These are phyloP conservation scores for Clarias laeviceps DNA, from an alignment of 2,797 vertebrate species.

Conservation along the genomic window DNA sequence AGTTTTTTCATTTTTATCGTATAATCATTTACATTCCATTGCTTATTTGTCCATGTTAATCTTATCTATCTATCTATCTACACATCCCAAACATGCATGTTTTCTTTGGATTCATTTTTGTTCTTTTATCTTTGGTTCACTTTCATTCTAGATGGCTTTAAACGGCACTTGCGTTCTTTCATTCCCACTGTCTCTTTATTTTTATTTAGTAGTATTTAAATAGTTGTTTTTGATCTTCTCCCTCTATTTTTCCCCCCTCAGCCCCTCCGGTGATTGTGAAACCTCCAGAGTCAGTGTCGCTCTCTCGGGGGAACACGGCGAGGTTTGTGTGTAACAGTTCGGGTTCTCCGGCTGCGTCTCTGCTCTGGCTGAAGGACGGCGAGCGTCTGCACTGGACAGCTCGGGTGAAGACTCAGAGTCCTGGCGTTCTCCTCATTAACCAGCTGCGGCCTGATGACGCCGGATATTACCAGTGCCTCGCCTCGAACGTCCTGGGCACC, in stretches of 20 bases:
- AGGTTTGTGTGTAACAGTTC: slow-evolving; percentile 93
- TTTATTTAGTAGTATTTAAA: not conserved
- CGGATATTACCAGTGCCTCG: slow-evolving; percentile 96
- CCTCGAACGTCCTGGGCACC: slow-evolving; percentile 87
- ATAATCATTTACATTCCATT: not conserved
- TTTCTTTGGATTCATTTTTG: not conserved
- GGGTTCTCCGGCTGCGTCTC: slow-evolving; percentile 82
- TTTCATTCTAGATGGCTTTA: not conserved
- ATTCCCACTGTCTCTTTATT: not conserved
- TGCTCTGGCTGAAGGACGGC: slow-evolving; percentile 93
- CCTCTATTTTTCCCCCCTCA: slow-evolving; percentile 59
- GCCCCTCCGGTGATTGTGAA: slow-evolving; percentile 90
- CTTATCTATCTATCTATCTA: not conserved
- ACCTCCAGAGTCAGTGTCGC: slow-evolving; percentile 88
- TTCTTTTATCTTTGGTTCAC: not conserved
- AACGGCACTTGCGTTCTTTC: slow-evolving; percentile 63
- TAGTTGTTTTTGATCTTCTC: not conserved
- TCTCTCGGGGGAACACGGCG: slow-evolving; percentile 93
- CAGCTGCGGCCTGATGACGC: slow-evolving; percentile 91
- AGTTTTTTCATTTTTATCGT: not conserved
- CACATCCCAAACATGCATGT: no score
- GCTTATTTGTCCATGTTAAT: not conserved
- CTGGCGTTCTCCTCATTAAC: slow-evolving; percentile 91
- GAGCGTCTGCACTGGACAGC: slow-evolving; percentile 82
- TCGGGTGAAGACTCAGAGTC: slow-evolving; percentile 87